phyloP scores from a whole-genome alignment of 2,113 vertebrate genomes.

The Megaceryle torquata region DNA sequence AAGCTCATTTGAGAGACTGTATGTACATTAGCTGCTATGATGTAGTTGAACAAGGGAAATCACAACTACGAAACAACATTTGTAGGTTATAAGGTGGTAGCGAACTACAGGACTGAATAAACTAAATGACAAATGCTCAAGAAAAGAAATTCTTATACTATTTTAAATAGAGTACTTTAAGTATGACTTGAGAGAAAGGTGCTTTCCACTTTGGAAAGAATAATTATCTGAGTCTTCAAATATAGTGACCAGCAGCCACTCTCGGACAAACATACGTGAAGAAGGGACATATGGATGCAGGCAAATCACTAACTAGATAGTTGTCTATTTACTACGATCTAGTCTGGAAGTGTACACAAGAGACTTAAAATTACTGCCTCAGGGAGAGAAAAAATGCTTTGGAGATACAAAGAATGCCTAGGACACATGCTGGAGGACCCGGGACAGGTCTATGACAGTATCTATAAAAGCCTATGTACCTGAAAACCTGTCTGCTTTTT shows the following conservation, averaged over 20 bases:
- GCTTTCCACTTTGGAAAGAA: background rate
- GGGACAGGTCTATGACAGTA: background rate
- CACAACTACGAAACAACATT: background rate
- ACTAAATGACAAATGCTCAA: background rate
- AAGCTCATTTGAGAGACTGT: conserved; percentile 48
- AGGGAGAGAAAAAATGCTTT: background rate
- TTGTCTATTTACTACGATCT: background rate
- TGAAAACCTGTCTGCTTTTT: background rate
- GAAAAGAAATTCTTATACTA: background rate
- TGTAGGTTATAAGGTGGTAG: background rate
- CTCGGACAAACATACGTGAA: background rate
- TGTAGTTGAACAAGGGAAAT: background rate
- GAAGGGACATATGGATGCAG: background rate
- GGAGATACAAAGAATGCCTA: background rate
- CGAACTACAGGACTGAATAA: background rate
- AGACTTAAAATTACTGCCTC: background rate
- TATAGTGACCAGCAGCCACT: background rate
- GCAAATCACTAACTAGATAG: background rate
- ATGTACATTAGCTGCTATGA: background rate
- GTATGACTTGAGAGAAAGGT: background rate
- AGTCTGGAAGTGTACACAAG: background rate
- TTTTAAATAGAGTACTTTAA: background rate
- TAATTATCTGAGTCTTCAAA: background rate
- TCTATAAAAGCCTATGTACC: background rate
- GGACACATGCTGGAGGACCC: background rate